Base-by-base conservation (phyloP, 2,888 invertebrate genomes). In the Cephus runcator region DNA sequence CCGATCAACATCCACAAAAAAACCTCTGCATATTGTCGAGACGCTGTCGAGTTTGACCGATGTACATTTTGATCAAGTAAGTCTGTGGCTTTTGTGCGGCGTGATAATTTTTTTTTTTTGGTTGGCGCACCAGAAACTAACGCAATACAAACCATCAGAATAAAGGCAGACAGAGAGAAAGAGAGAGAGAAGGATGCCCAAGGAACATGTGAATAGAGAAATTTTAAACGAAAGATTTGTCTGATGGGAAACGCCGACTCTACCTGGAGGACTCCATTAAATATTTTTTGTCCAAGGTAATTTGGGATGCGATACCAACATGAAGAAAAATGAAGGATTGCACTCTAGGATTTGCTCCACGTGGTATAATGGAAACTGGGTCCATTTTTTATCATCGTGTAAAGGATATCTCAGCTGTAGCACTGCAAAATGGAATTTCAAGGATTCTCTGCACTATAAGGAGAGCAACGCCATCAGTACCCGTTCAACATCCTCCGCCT, bases 41-140 rank as follows among this genome's bases (percentile, higher is more conserved):
- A 79, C 79, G 80, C 79, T 84, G 84, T 86, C 84, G 83, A 82
- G 82, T 85, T 82, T 76, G 71, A 85, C 84, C 87, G 88, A 90
- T 90, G 90, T 91, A 90, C 83, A 89, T 89, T 90, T 91, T 91
- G 91, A 91, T 91, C 90, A 91, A 91, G 90, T 92, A 91, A 91
- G 90, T 89, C 90, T 90, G 75, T 89, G 91, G 90, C 85, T 56
- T 40, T 56, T 56, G 56, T 3, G 56, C 56, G 56, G 23, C 23
- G 56, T 56, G 56, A 56, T 9, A 56, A 23, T 23, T 23, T 56
- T 56, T 56, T 40, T 40, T 15, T 1, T 23, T 56, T 56, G 40
- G 15, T 40, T 40, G 40, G 6, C 40, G 23, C 56, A 56, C 9
- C 56, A 56, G 56, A 56, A 56, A 23, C 1, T 56, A 85, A 78